Evolutionary conservation across 2,888 invertebrate species (phyloP), one percentile per base, ranked within the genome.

Genomic region (Eilema sororculum): DNA sequence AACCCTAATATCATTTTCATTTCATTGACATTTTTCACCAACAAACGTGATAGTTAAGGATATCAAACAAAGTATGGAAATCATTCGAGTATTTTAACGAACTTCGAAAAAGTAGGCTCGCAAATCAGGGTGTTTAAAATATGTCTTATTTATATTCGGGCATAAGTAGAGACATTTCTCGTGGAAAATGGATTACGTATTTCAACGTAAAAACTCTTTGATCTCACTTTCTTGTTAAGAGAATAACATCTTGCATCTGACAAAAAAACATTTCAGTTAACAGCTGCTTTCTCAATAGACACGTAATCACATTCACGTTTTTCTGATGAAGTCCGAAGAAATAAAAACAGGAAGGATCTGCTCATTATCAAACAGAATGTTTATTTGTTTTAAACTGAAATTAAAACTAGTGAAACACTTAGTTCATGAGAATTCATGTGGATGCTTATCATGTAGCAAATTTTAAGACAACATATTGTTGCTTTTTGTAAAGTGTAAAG

Each of bases 261-360:
- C n/a, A 9, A 52, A 52, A 41, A n/a, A 6, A n/a, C 52, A 52
- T 52, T 2, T n/a, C 52, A 52, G 52, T n/a, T 52, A 52, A 52
- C 52, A 52, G 52, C n/a, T 52, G 52, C 52, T 52, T 52, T 52
- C 52, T n/a, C n/a, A 52, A 52, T 52, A 52, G n/a, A 52, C 52
- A 16, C 3, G 20, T 9, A 52, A 8, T 52, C n/a, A 8, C 52
- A 52, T n/a, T 52, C 0, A 0, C 52, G 52, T 52, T n/a, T n/a
- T 52, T 52, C 52, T 52, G n/a, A 52, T 52, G 52, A 52, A 52
- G 52, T n/a, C 1, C 52, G n/a, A 52, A 52, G 52, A 52, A 52
- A 9, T 52, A 52, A 52, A n/a, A 52, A 52, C 52, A 52, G 52
- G 20, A 52, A 52, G 52, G n/a, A 8, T 52, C 52, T 52, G 52